Base-by-base conservation (phyloP, 2,888 invertebrate genomes). In the Acleris laterana region DNA sequence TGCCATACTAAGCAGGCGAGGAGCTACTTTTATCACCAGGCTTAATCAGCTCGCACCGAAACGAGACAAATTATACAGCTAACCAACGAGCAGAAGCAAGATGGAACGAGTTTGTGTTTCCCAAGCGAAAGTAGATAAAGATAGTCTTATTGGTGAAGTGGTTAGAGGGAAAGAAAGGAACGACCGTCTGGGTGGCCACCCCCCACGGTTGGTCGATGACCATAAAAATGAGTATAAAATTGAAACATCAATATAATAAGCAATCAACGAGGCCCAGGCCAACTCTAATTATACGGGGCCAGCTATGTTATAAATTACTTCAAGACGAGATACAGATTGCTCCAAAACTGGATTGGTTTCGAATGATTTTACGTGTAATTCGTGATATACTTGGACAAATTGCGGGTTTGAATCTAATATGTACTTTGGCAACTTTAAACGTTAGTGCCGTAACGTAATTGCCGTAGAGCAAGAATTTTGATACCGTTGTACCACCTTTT, bases 221-320 rank as follows among this genome's bases (percentile, higher is more conserved):
- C 93, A 92, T 93, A 93, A 93, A 92, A 93, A 93, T 93, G 90
- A 87, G 89, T 90, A 91, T 92, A 93, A 93, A 93, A 93, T 93
- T 93, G 92, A 93, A 92, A 92, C 93, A 93, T 93, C 93, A 93
- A 93, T 92, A 93, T 92, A 92, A 93, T 93, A 93, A 91, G 92
- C 91, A 93, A 93, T 92, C 92, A 93, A 86, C 88, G 83, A 78
- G 79, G 81, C 77, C 76, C 77, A 78, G 83, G 77, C 81, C 84
- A 80, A 82, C 77, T 85, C 87, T 92, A 92, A 93, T 92, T 92
- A 92, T 92, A 93, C 89, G 83, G 88, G 82, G 80, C 83, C 85
- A 82, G 85, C 80, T 82, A 81, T 77, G 86, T 85, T 88, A 90
- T 91, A 91, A 92, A 92, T 92, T 90, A 91, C 85, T 80, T 79